phyloP scores from a whole-genome alignment of 2,113 vertebrate genomes.

The Seriola quinqueradiata region DNA sequence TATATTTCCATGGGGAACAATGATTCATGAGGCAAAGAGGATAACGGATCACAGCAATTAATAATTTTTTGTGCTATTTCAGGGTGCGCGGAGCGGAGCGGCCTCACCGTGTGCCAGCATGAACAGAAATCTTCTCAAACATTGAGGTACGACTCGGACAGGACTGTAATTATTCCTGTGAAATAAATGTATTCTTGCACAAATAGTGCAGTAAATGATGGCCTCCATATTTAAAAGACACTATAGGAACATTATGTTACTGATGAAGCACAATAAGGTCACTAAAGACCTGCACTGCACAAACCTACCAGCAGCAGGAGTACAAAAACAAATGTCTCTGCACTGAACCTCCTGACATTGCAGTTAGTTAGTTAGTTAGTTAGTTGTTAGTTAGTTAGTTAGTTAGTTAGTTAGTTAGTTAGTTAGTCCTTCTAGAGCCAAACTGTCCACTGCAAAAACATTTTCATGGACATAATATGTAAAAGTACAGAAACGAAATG shows the following conservation, averaged over 20 bases:
- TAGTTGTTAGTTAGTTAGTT: background rate
- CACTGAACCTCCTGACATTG: background rate
- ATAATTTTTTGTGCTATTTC: slow-evolving; percentile 18
- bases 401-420: background rate
- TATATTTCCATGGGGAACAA: slow-evolving; percentile 19
- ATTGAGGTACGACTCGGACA: background rate
- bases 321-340: background rate
- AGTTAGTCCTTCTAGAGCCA: background rate
- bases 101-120: background rate
- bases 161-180: background rate
- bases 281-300: background rate
- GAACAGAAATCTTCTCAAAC: slow-evolving; percentile 12
- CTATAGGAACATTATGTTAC: background rate
- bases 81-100: background rate
- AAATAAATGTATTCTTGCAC: background rate
- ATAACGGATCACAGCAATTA: slow-evolving; percentile 42
- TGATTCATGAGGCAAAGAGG: slow-evolving; percentile 1
- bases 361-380: background rate
- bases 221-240: background rate
- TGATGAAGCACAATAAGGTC: background rate
- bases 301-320: too few species aligned
- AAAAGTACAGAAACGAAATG: too few species aligned
- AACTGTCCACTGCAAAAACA: background rate
- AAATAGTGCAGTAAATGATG: background rate
- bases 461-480: background rate